phyloP scores from a whole-genome alignment of 2,888 invertebrate species.

The Atherix ibis region DNA sequence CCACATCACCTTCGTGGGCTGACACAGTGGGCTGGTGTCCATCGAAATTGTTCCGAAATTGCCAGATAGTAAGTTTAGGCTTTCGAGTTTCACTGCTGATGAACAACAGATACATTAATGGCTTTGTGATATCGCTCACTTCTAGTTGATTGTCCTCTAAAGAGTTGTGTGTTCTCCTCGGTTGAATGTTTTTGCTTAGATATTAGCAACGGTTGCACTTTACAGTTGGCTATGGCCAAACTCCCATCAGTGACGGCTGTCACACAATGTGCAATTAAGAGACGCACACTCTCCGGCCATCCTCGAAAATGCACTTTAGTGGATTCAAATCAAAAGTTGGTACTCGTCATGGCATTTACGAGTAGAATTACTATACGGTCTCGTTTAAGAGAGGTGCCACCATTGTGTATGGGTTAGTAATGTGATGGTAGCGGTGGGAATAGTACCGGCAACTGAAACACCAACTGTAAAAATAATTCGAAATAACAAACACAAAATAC shows the following conservation, averaged over 20 bases:
- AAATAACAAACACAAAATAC: too few species aligned
- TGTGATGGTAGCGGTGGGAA: too few species aligned
- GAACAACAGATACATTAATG: slow-evolving; percentile 8
- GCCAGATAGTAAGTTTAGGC: too few species aligned
- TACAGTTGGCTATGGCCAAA: slow-evolving; percentile 7
- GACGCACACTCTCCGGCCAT: slow-evolving; percentile 4
- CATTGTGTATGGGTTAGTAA: too few species aligned
- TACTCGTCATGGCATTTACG: not conserved
- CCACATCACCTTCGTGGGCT: too few species aligned
- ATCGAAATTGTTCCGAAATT: too few species aligned
- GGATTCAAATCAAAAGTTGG: slow-evolving; percentile 3
- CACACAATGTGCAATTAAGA: slow-evolving; percentile 10
- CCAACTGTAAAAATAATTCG: too few species aligned
- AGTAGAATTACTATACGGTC: too few species aligned
- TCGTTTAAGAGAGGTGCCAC: too few species aligned
- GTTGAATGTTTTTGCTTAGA: slow-evolving; percentile 3
- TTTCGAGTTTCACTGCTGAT: too few species aligned
- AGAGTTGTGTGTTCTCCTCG: not conserved
- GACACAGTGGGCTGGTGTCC: too few species aligned
- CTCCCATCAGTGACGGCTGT: slow-evolving; percentile 6
- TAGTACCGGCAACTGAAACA: too few species aligned
- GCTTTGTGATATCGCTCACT: slow-evolving; percentile 6
- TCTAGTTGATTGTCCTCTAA: slow-evolving; percentile 5
- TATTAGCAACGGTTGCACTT: slow-evolving; percentile 10
- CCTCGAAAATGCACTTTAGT: slow-evolving; percentile 5